phyloP scores from a whole-genome alignment of 1,140 invertebrate species.

The Tachypleus tridentatus region DNA sequence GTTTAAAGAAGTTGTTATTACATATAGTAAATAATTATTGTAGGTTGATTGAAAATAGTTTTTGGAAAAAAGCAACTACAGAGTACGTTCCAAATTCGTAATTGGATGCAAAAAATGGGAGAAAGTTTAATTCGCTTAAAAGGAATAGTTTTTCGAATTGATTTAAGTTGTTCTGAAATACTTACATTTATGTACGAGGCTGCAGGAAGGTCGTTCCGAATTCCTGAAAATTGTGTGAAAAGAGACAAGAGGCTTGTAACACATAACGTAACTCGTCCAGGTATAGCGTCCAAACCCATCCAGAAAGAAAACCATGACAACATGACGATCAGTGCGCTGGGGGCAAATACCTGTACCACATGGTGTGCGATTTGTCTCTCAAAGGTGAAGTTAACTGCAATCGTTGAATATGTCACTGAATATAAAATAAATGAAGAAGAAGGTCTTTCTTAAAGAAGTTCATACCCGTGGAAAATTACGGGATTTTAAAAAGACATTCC shows the following conservation, averaged over 20 bases:
- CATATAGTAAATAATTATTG: no score
- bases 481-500: no score
- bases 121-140: not conserved
- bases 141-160: not conserved
- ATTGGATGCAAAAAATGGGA: not conserved
- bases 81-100: no score
- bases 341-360: constrained; percentile 74
- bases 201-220: constrained; percentile 62
- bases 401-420: constrained; percentile 49
- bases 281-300: constrained; percentile 69
- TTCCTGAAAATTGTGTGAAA: constrained; percentile 68
- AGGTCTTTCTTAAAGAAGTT: no score
- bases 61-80: no score
- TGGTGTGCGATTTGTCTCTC: constrained; percentile 74
- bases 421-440: not conserved
- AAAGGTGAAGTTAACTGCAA: constrained; percentile 64
- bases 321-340: constrained; percentile 70
- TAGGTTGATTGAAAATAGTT: no score
- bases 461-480: no score
- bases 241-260: constrained; percentile 71
- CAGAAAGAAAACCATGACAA: constrained; percentile 81
- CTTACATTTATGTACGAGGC: constrained; percentile 62
- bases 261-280: constrained; percentile 62
- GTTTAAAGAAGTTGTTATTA: no score
- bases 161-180: not conserved